Evolutionary conservation across 2,888 invertebrate species (phyloP), one percentile per base, ranked within the genome.

Genomic region (Chaetogeoica ovagalla): DNA sequence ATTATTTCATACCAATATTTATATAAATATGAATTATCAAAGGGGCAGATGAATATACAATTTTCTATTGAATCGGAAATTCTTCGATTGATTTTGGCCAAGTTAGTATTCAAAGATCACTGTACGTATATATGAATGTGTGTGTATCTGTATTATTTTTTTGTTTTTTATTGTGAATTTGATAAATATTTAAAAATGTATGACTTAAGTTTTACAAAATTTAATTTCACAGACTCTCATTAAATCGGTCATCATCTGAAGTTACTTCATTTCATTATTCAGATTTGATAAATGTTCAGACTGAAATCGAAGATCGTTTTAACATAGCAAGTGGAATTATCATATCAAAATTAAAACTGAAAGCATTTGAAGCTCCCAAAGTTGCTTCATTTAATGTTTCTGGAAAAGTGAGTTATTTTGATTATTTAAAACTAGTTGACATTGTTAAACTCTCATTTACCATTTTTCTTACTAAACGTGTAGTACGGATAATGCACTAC

Each of bases 341-440:
- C 63, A 23, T n/a, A 21, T 79, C 77, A 62, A 79, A 79, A 70
- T 55, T 79, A 39, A 70, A 62, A 63, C 57, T 79, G 19, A 79
- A 63, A 48, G 55, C 62, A 17, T 79, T 79, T 43, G 55, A 70
- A 55, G 79, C 81, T 1, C 77, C 81, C 6, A 74, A 77, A n/a
- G 62, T 74, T 39, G 62, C 79, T 52, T 74, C 74, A 5, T 55
- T 82, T 37, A 71, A 79, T 62, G 39, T 73, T 66, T 76, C 76
- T 52, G 81, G 81, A 74, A 81, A 81, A 69, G 82, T 82, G n/a
- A 66, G 81, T 21, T 37, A 68, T 30, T 57, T 39, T 69, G 48
- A 48, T 48, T 65, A 23, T 43, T 43, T 48, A 13, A 48, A 48
- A 48, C 43, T 43, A 48, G 1, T 48, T 48, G 15, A 13, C 15